Percentiles rank a stretch among this genome's conserved stretches.
Evolutionary conservation across 2,888 invertebrate genomes (phyloP).

Genomic region (Andrena bucephala): DNA sequence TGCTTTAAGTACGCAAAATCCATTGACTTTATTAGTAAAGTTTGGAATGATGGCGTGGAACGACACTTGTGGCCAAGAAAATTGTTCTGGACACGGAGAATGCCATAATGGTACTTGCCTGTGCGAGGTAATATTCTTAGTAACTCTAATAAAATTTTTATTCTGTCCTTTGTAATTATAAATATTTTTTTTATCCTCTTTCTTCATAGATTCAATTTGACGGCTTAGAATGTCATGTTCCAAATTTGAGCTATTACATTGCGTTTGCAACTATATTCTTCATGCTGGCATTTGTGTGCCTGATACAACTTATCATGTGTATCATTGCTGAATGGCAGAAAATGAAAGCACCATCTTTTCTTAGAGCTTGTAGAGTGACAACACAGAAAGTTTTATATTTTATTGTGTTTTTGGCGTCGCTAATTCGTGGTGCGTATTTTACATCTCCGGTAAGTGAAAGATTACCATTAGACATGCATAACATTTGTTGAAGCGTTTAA

Average conservation of each 20-base stretch:
- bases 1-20: slow-evolving; percentile 83
- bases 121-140: slow-evolving; percentile 90
- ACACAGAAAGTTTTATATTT: slow-evolving; percentile 96
- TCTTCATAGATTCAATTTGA: slow-evolving; percentile 88
- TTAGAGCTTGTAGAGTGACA: slow-evolving; percentile 94
- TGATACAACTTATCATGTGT: slow-evolving; percentile 94
- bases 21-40: slow-evolving; percentile 83
- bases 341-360: slow-evolving; percentile 92
- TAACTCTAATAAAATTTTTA: slow-evolving; percentile 20
- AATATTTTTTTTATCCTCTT: slow-evolving; percentile 11
- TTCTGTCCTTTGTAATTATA: not conserved
- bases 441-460: slow-evolving; percentile 91
- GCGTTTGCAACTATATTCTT: slow-evolving; percentile 90
- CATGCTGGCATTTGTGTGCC: slow-evolving; percentile 92
- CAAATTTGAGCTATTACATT: slow-evolving; percentile 92
- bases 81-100: slow-evolving; percentile 96
- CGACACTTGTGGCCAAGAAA: slow-evolving; percentile 88
- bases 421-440: slow-evolving; percentile 95
- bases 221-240: slow-evolving; percentile 93
- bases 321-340: slow-evolving; percentile 93
- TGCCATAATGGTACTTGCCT: slow-evolving; percentile 96
- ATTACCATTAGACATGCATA: not conserved
- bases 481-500: slow-evolving; percentile 6
- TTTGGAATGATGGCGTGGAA: slow-evolving; percentile 84
- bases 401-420: slow-evolving; percentile 93